A percentile compares a stretch with the other conserved stretches of the same genome.
Evolutionary conservation across 2,888 invertebrate species (phyloP).

Genomic region (Eurytoma adleriae): DNA sequence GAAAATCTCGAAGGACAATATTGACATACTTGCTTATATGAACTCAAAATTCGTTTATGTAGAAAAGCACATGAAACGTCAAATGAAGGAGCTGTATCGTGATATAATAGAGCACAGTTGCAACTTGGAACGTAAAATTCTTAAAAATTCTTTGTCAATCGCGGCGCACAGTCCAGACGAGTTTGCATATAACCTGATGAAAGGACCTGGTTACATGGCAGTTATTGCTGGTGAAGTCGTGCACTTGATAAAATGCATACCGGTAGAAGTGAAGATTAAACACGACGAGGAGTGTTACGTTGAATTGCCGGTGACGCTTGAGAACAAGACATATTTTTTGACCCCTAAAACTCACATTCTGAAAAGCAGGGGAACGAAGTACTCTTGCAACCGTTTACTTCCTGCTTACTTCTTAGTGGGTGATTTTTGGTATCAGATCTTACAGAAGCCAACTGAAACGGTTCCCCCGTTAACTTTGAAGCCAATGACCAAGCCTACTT

Average conservation of each 20-base stretch:
- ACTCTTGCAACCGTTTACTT: no score
- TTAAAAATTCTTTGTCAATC: neutral
- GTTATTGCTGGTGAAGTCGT: slow-evolving; percentile 36
- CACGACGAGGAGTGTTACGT: neutral
- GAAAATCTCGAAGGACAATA: neutral
- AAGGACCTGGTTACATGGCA: slow-evolving; percentile 35
- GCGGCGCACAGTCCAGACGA: neutral
- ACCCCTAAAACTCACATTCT: no score
- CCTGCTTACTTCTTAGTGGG: neutral
- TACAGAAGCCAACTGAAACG: neutral
- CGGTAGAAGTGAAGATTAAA: slow-evolving; percentile 12
- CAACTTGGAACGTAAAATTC: neutral
- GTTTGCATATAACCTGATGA: slow-evolving; percentile 1
- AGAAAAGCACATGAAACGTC: neutral
- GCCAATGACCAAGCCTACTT: neutral
- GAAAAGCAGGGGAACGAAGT: no score
- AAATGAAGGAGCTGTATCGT: neutral
- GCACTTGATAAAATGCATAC: slow-evolving; percentile 43
- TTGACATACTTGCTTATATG: slow-evolving; percentile 3
- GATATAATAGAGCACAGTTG: neutral
- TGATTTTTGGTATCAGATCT: neutral
- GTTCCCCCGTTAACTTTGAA: neutral
- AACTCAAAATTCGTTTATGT: slow-evolving; percentile 17
- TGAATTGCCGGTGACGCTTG: neutral
- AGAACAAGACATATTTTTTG: neutral